phyloP scores from a whole-genome alignment of 2,113 vertebrate species.

The Laticauda colubrina region DNA sequence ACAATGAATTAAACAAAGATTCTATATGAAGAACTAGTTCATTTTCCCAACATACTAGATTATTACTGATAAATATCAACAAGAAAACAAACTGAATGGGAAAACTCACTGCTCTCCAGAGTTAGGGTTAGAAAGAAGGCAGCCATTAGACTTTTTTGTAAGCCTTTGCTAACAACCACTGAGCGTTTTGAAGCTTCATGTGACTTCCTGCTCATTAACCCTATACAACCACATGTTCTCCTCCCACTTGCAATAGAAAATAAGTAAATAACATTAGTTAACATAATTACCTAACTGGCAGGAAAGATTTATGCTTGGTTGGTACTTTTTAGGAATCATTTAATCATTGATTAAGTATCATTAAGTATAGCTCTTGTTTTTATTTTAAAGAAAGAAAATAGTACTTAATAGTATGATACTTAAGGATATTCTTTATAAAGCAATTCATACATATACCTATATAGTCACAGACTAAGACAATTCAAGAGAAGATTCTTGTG shows the following conservation, averaged over 20 bases:
- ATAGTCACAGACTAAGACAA: not conserved
- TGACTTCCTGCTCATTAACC: not conserved
- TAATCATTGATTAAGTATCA: not conserved
- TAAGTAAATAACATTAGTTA: not conserved
- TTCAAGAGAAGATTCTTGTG: not conserved
- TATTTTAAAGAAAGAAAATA: not conserved
- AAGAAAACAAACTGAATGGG: not conserved
- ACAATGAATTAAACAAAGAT: constrained; percentile 51
- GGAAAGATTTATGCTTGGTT: not conserved
- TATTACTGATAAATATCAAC: not conserved
- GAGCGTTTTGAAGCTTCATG: not conserved
- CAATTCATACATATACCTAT: not conserved
- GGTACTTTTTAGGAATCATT: not conserved
- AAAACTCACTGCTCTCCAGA: not conserved
- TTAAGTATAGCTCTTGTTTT: not conserved
- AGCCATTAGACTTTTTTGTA: not conserved
- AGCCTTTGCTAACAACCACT: not conserved
- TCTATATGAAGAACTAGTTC: constrained; percentile 24
- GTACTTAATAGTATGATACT: too few relatives aligned
- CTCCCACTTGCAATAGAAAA: not conserved
- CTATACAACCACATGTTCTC: not conserved
- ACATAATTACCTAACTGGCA: not conserved
- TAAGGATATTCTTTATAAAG: not conserved
- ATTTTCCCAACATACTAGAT: constrained; percentile 13
- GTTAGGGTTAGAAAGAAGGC: not conserved